Percentiles rank a stretch among this genome's conserved stretches.
These are phyloP conservation scores for Calycopis cecrops DNA, from an alignment of 1,140 invertebrate species.

Conservation along the genomic window DNA sequence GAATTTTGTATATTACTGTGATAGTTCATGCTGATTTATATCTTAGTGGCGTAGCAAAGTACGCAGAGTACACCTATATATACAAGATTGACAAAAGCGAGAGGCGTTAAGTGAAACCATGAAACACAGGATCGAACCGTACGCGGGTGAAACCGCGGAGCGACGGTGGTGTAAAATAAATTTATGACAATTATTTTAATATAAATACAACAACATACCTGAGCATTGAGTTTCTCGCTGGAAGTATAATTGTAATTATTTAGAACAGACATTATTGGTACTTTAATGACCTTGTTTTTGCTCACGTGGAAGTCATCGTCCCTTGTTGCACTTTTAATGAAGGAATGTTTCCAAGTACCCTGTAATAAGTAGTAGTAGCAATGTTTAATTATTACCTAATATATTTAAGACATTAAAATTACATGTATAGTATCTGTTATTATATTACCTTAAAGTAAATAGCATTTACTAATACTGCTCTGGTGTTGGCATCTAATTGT, in stretches of 20 bases:
- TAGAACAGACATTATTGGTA: slow-evolving; percentile 46
- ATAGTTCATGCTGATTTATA: no score
- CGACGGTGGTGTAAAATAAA: no score
- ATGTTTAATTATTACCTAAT: slow-evolving; percentile 15
- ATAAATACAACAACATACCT: slow-evolving; percentile 28
- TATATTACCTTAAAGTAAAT: slow-evolving; percentile 49
- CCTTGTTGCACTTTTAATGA: slow-evolving; percentile 29
- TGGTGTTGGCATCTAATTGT: slow-evolving; percentile 71
- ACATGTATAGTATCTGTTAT: background rate
- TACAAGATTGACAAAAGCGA: no score
- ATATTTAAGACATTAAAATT: no score
- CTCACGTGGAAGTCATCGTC: slow-evolving; percentile 47
- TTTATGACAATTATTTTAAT: no score
- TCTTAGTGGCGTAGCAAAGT: no score
- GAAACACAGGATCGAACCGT: no score
- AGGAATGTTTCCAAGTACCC: slow-evolving; percentile 49
- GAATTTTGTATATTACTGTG: no score
- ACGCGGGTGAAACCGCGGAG: no score
- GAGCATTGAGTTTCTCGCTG: slow-evolving; percentile 44
- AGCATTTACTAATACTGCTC: slow-evolving; percentile 77
- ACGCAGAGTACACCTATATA: no score
- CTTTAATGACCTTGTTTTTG: slow-evolving; percentile 38
- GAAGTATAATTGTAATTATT: slow-evolving; percentile 40
- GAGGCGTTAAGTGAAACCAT: no score
- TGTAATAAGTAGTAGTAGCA: slow-evolving; percentile 33